phyloP scores from a whole-genome alignment of 2,888 invertebrate genomes.

The Coecobrya sp. region DNA sequence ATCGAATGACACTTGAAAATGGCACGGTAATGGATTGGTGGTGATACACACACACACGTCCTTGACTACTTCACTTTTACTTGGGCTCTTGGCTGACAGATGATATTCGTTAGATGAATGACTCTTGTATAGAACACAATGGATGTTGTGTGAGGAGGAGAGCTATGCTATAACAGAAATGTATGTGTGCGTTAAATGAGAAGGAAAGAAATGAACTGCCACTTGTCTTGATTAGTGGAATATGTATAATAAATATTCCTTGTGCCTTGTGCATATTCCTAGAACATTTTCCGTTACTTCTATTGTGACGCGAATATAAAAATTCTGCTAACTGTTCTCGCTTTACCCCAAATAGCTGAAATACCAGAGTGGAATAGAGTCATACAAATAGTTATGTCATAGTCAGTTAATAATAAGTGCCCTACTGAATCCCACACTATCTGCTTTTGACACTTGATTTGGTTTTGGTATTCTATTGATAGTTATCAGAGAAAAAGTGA shows the following conservation, averaged over 20 bases:
- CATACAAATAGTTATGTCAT: neutral
- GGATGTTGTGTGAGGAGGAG: neutral
- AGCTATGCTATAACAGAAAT: neutral
- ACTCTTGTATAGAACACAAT: conserved; percentile 34
- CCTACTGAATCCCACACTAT: neutral
- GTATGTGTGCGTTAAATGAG: neutral
- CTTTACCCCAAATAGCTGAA: neutral
- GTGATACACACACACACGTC: conserved; percentile 39
- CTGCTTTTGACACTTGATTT: conserved; percentile 45
- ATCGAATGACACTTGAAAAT: conserved; percentile 69
- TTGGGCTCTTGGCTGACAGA: conserved; percentile 56
- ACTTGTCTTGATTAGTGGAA: conserved; percentile 7
- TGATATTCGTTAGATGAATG: conserved; percentile 56
- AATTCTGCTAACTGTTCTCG: neutral
- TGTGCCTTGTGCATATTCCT: neutral
- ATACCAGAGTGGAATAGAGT: neutral
- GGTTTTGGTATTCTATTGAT: neutral
- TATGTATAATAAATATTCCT: neutral
- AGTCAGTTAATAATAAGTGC: neutral
- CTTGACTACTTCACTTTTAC: conserved; percentile 51
- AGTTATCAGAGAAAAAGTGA: neutral
- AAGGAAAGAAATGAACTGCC: neutral
- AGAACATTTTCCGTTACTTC: neutral
- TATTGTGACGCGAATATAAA: neutral
- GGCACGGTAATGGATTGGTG: conserved; percentile 75